Evolutionary conservation across 2,888 invertebrate species (phyloP).

Genomic region (Ochropacha duplaris): DNA sequence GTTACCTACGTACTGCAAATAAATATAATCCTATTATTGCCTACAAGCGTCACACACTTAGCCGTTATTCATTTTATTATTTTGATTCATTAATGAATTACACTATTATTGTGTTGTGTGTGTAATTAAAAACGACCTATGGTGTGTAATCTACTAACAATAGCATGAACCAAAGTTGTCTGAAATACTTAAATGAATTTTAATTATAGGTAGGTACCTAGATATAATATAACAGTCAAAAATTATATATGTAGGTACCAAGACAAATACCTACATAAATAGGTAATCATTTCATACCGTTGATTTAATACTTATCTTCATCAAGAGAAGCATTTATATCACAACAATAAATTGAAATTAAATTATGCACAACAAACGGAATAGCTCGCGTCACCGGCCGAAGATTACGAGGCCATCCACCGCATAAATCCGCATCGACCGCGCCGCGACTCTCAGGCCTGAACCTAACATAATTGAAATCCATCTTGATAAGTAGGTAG

Average conservation of each 20-base stretch:
- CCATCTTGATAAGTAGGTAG: constrained; percentile 18
- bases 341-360: no score
- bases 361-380: neutral
- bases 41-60: neutral
- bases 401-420: constrained; percentile 40
- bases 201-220: no score
- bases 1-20: neutral
- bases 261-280: no score
- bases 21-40: neutral
- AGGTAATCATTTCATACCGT: no score
- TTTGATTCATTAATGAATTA: neutral
- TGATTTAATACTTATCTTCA: neutral
- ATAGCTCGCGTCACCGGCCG: constrained; percentile 24
- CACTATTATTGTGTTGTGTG: neutral
- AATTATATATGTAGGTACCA: no score
- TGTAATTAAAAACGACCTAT: no score
- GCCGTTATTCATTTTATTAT: neutral
- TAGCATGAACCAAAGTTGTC: no score
- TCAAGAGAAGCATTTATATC: neutral
- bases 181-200: no score
- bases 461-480: constrained; percentile 13
- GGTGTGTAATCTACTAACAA: no score
- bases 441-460: neutral
- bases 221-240: neutral
- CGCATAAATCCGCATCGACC: constrained; percentile 29